These are phyloP conservation scores for Apamea crenata DNA, from an alignment of 2,888 invertebrate genomes.

Conservation along the genomic window DNA sequence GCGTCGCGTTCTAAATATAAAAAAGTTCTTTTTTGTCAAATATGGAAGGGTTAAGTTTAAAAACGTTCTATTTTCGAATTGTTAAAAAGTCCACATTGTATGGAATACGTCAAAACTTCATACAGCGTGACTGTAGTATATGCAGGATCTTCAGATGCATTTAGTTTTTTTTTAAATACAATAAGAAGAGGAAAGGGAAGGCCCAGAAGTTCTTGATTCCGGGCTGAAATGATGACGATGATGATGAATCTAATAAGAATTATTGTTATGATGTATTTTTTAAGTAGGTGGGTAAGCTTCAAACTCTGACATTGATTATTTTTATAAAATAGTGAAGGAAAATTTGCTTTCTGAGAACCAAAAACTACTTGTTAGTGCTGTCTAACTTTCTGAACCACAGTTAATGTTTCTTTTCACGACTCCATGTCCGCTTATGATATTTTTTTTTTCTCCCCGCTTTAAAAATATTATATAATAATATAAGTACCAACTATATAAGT, in stretches of 20 bases:
- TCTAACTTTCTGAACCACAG: not conserved
- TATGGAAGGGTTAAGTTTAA: constrained; percentile 91
- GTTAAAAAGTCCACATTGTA: constrained; percentile 90
- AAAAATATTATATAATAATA: too few species aligned
- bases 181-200: not conserved
- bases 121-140: constrained; percentile 78
- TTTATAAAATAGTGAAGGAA: not conserved
- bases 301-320: not conserved
- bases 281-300: not conserved
- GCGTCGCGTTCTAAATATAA: constrained; percentile 89
- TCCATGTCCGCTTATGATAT: not conserved
- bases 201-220: too few species aligned
- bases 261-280: not conserved
- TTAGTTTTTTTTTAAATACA: constrained; percentile 2
- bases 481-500: too few species aligned
- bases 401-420: not conserved
- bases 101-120: constrained; percentile 90
- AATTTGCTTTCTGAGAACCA: not conserved
- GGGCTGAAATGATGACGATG: not conserved
- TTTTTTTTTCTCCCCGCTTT: not conserved
- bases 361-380: not conserved
- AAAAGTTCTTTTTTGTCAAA: constrained; percentile 89
- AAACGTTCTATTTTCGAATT: constrained; percentile 90
- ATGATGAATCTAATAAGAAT: constrained; percentile 4
- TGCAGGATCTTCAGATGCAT: constrained; percentile 58